phyloP scores from a whole-genome alignment of 2,113 vertebrate genomes.

The Caloenas nicobarica region DNA sequence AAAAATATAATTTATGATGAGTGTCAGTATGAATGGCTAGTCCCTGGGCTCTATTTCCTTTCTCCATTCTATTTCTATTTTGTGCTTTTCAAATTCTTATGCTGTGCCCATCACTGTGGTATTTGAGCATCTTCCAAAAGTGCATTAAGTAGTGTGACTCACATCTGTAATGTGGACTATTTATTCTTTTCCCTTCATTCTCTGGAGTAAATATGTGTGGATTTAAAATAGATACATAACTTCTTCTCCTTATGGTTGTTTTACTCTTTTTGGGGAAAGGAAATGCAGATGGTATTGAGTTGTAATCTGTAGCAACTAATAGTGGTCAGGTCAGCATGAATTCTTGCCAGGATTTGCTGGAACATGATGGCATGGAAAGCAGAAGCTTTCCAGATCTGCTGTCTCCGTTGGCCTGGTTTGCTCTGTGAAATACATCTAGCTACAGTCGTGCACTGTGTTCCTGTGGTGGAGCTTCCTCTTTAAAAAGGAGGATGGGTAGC shows the following conservation, averaged over 20 bases:
- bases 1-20: neutral
- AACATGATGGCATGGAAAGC: slow-evolving; percentile 58
- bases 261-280: slow-evolving; percentile 15
- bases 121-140: slow-evolving; percentile 56
- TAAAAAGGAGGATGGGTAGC: neutral
- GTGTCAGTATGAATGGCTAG: slow-evolving; percentile 45
- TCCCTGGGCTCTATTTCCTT: neutral
- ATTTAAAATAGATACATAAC: slow-evolving; percentile 50
- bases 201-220: slow-evolving; percentile 60
- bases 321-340: slow-evolving; percentile 61
- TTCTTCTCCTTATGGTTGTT: slow-evolving; percentile 16
- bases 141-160: slow-evolving; percentile 63
- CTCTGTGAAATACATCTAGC: neutral
- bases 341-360: slow-evolving; percentile 65
- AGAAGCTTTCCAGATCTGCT: slow-evolving; percentile 56
- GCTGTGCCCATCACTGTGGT: slow-evolving; percentile 30
- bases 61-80: slow-evolving; percentile 35
- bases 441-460: neutral
- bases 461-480: neutral
- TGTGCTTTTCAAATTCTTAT: slow-evolving; percentile 21
- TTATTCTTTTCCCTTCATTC: slow-evolving; percentile 52
- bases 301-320: slow-evolving; percentile 61
- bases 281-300: slow-evolving; percentile 51
- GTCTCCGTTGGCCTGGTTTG: slow-evolving; percentile 36
- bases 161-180: slow-evolving; percentile 57